These are phyloP conservation scores for Notoglanidium macrostoma DNA, from an alignment of 2,797 vertebrate species.

Conservation along the genomic window DNA sequence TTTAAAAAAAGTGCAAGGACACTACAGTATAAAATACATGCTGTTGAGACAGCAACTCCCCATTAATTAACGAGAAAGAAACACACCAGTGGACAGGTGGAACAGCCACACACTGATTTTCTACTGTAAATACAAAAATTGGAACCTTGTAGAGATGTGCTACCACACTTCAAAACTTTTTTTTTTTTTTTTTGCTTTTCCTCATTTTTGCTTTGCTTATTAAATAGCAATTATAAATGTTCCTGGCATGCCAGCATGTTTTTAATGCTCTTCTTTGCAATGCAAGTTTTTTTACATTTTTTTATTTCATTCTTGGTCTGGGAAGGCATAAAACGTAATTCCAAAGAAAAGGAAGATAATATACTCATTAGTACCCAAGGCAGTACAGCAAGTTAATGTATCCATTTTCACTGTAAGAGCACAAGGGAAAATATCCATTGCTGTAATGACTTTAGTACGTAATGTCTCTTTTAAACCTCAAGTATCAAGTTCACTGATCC, in stretches of 20 bases:
- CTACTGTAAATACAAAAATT: slow-evolving; percentile 64
- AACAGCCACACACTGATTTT: slow-evolving; percentile 54
- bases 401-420: slow-evolving; percentile 11
- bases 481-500: slow-evolving; percentile 15
- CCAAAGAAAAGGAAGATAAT: slow-evolving; percentile 43
- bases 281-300: slow-evolving; percentile 27
- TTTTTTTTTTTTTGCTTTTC: slow-evolving; percentile 17
- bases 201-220: slow-evolving; percentile 67
- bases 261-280: slow-evolving; percentile 32
- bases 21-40: slow-evolving; percentile 59
- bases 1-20: slow-evolving; percentile 56
- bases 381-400: slow-evolving; percentile 34
- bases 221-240: slow-evolving; percentile 61
- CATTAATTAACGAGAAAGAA: slow-evolving; percentile 44
- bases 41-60: slow-evolving; percentile 53
- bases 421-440: slow-evolving; percentile 21
- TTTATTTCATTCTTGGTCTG: slow-evolving; percentile 41
- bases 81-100: slow-evolving; percentile 40
- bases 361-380: slow-evolving; percentile 30
- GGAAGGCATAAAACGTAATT: slow-evolving; percentile 46
- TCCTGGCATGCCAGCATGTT: slow-evolving; percentile 62
- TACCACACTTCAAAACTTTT: slow-evolving; percentile 71
- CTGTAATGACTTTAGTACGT: slow-evolving; percentile 27
- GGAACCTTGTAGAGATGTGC: slow-evolving; percentile 72
- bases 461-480: slow-evolving; percentile 33